These are phyloP conservation scores for Crocallis elinguaria DNA, from an alignment of 2,888 invertebrate genomes.

Conservation along the genomic window DNA sequence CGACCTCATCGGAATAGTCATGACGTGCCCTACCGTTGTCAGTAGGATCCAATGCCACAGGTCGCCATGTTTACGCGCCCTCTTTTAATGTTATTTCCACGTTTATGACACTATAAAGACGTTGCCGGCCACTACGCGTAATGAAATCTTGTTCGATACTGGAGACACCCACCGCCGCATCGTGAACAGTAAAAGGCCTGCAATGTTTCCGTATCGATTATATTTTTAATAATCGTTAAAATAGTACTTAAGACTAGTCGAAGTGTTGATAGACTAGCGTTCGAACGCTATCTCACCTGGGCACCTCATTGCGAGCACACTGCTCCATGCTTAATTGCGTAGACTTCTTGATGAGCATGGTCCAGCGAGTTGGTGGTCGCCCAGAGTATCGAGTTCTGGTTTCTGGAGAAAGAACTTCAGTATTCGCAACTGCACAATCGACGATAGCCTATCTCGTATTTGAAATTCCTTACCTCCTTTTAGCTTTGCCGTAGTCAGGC, in stretches of 20 bases:
- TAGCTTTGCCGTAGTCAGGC: too few species aligned
- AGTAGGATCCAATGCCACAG: constrained; percentile 78
- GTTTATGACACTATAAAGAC: constrained; percentile 83
- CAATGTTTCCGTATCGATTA: constrained; percentile 30
- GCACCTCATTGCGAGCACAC: too few species aligned
- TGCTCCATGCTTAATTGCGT: too few species aligned
- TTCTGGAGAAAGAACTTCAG: too few species aligned
- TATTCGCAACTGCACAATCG: too few species aligned
- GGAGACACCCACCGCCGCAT: constrained; percentile 54
- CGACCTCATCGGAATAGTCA: constrained; percentile 52
- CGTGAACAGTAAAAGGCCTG: constrained; percentile 49
- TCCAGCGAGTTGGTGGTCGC: too few species aligned
- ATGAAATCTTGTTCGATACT: constrained; percentile 83
- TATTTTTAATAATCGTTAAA: constrained; percentile 14
- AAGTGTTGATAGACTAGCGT: not conserved
- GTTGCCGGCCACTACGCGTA: constrained; percentile 83
- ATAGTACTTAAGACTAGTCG: not conserved
- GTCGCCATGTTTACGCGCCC: constrained; percentile 79
- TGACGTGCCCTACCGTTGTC: constrained; percentile 55
- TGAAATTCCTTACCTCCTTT: too few species aligned
- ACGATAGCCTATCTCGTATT: too few species aligned
- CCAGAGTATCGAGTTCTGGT: too few species aligned
- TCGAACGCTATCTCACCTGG: not conserved
- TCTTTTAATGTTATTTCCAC: constrained; percentile 81
- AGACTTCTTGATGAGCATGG: too few species aligned